A percentile compares a stretch with the other conserved stretches of the same genome.
Evolutionary conservation across 2,797 vertebrate genomes (phyloP).

Genomic region (Xiphophorus birchmanni): DNA sequence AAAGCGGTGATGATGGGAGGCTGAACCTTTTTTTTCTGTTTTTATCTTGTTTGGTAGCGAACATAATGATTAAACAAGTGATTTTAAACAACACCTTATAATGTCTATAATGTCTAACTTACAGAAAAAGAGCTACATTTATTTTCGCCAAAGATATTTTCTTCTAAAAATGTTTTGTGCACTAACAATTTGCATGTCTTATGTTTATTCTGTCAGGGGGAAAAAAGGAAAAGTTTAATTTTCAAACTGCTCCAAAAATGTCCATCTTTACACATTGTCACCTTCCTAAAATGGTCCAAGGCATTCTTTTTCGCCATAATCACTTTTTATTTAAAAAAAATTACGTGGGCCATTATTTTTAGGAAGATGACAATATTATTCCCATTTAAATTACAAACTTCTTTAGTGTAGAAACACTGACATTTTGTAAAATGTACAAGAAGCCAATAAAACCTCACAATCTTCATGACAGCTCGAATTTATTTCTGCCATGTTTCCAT

Average conservation of each 20-base stretch:
- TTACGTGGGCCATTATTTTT: too few relatives aligned
- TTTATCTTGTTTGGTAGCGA: not conserved
- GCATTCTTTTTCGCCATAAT: too few relatives aligned
- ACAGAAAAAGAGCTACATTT: not conserved
- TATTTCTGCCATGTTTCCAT: not conserved
- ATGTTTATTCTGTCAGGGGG: conserved; percentile 21
- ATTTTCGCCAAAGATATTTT: not conserved
- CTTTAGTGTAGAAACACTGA: not conserved
- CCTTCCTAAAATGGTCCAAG: too few relatives aligned
- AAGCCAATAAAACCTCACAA: not conserved
- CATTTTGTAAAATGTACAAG: not conserved
- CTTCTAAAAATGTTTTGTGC: not conserved
- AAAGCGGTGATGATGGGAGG: not conserved
- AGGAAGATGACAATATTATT: not conserved
- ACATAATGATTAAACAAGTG: not conserved
- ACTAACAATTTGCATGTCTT: conserved; percentile 21
- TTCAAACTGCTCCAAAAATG: not conserved
- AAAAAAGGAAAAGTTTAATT: not conserved
- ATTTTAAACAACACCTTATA: not conserved
- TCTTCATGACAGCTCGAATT: not conserved
- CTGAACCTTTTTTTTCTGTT: not conserved
- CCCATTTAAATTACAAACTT: not conserved
- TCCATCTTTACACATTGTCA: not conserved
- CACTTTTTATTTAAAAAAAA: too few relatives aligned
- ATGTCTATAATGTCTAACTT: not conserved